phyloP scores from a whole-genome alignment of 2,113 vertebrate species.

The Sceloporus undulatus region DNA sequence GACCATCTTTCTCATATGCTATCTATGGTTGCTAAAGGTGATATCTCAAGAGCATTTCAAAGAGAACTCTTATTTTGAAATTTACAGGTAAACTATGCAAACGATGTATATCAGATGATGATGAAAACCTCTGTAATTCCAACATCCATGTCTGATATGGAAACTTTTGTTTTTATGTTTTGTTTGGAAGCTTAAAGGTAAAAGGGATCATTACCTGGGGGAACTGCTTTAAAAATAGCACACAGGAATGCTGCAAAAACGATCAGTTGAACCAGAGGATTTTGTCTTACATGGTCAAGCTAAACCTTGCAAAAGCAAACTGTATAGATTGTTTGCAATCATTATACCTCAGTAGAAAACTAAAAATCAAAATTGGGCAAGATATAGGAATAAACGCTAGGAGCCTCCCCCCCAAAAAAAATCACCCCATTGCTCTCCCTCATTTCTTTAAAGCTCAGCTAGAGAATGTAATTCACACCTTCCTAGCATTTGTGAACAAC shows the following conservation, averaged over 20 bases:
- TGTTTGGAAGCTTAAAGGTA: slow-evolving; percentile 58
- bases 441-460: slow-evolving; percentile 34
- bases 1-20: slow-evolving; percentile 51
- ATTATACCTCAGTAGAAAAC: slow-evolving; percentile 36
- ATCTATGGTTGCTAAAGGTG: slow-evolving; percentile 49
- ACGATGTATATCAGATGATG: slow-evolving; percentile 74
- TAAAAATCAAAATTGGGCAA: slow-evolving; percentile 35
- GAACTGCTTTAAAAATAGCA: slow-evolving; percentile 29
- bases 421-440: background rate
- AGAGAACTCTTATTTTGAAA: slow-evolving; percentile 69
- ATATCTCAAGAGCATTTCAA: slow-evolving; percentile 72
- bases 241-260: slow-evolving; percentile 39
- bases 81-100: slow-evolving; percentile 72
- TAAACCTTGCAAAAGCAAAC: slow-evolving; percentile 44
- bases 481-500: background rate
- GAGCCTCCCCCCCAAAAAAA: background rate
- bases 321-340: slow-evolving; percentile 28
- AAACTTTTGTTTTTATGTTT: slow-evolving; percentile 50
- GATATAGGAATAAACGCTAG: slow-evolving; percentile 15
- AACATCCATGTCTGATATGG: slow-evolving; percentile 65
- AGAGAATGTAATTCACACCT: slow-evolving; percentile 40
- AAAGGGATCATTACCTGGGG: slow-evolving; percentile 31
- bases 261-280: slow-evolving; percentile 42
- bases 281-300: slow-evolving; percentile 26
- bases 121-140: slow-evolving; percentile 71